Evolutionary conservation across 1,140 invertebrate species (phyloP).

Genomic region (Manduca sexta): DNA sequence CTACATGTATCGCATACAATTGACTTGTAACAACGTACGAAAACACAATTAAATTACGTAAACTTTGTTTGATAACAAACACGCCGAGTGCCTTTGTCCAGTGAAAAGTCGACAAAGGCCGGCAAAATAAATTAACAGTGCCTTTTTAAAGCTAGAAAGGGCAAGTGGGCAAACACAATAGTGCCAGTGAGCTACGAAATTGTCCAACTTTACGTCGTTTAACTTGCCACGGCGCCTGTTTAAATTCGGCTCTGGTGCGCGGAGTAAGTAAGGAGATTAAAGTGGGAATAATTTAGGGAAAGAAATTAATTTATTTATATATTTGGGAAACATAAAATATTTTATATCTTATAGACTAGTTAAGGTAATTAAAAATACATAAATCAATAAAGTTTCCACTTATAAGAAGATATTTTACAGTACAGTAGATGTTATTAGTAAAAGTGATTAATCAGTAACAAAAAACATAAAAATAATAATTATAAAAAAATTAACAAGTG

Average conservation of each 20-base stretch:
- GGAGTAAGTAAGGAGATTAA: conserved; percentile 5
- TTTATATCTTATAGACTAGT: no score
- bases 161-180: conserved; percentile 24
- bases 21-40: no score
- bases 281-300: background rate
- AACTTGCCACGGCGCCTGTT: conserved; percentile 29
- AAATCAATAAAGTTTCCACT: no score
- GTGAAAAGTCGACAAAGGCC: background rate
- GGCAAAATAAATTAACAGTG: conserved; percentile 21
- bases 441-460: no score
- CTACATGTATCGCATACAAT: no score
- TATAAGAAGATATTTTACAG: no score
- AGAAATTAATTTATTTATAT: no score
- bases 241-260: conserved; percentile 25
- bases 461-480: no score
- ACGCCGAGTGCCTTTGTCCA: background rate
- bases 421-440: no score
- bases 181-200: conserved; percentile 22
- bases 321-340: no score
- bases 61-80: conserved; percentile 5
- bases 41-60: background rate
- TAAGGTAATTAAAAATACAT: no score
- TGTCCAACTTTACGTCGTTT: conserved; percentile 26
- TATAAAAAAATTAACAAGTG: no score
- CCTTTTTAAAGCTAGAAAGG: conserved; percentile 19